Evolutionary conservation across 2,888 invertebrate genomes (phyloP).

Genomic region (Merodon equestris): DNA sequence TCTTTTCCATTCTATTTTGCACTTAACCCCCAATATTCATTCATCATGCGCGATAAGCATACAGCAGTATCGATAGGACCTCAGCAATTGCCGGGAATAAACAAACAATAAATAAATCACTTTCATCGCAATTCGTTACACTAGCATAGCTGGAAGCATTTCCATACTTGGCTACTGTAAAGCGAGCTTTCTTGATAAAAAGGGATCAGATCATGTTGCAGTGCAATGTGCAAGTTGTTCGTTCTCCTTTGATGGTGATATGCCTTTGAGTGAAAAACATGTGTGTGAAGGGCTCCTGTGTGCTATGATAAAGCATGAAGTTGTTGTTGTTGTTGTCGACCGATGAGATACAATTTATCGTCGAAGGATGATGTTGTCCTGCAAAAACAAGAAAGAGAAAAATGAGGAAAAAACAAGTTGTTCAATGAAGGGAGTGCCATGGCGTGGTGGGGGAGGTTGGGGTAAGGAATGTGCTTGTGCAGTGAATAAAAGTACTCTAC

Average conservation of each 20-base stretch:
- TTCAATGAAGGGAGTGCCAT: too few species aligned
- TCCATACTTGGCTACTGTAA: not conserved
- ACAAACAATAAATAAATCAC: constrained; percentile 41
- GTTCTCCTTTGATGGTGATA: constrained; percentile 12
- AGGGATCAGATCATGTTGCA: not conserved
- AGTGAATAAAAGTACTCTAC: too few species aligned
- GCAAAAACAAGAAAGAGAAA: too few species aligned
- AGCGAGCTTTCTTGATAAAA: constrained; percentile 5
- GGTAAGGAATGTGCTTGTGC: too few species aligned
- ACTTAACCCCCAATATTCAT: not conserved
- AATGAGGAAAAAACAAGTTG: not conserved
- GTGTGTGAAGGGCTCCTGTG: too few species aligned
- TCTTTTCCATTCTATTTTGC: not conserved
- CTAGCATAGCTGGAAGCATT: too few species aligned
- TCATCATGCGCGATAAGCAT: not conserved
- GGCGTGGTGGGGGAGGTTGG: too few species aligned
- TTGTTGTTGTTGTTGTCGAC: not conserved
- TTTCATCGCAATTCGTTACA: constrained; percentile 3
- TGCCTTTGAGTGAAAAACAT: too few species aligned
- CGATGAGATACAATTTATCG: constrained; percentile 9
- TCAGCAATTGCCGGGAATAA: constrained; percentile 7
- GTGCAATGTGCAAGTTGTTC: constrained; percentile 4
- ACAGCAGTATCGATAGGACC: constrained; percentile 1
- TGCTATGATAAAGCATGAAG: constrained; percentile 1
- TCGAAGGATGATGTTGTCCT: constrained; percentile 9